Percentiles rank a stretch among this genome's conserved stretches.
Evolutionary conservation across 2,888 invertebrate genomes (phyloP).

Genomic region (Exocentrus adspersus): DNA sequence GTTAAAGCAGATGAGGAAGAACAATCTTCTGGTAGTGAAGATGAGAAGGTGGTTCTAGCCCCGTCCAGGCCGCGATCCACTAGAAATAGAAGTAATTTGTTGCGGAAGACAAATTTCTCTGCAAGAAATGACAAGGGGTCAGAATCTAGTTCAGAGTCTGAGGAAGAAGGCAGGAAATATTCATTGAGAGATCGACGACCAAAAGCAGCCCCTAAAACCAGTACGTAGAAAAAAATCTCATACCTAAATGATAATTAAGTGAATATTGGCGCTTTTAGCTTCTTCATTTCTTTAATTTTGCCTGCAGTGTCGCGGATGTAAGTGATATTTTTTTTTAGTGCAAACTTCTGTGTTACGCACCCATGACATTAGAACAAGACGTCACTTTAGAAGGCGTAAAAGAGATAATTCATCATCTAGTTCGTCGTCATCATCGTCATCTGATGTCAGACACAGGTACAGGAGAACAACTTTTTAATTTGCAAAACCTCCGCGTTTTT

Average conservation of each 20-base stretch:
- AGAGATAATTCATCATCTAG: slow-evolving; percentile 39
- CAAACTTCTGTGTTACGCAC: slow-evolving; percentile 47
- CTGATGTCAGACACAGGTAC: slow-evolving; percentile 42
- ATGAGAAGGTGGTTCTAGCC: slow-evolving; percentile 17
- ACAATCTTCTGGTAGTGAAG: slow-evolving; percentile 11
- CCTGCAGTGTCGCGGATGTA: too few species aligned
- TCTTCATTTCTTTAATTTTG: too few species aligned
- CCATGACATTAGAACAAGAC: slow-evolving; percentile 43
- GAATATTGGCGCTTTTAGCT: too few species aligned
- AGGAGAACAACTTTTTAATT: too few species aligned
- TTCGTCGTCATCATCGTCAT: slow-evolving; percentile 39
- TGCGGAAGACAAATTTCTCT: slow-evolving; percentile 11
- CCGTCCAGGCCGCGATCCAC: slow-evolving; percentile 29
- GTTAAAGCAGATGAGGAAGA: slow-evolving; percentile 11
- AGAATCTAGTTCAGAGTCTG: slow-evolving; percentile 51
- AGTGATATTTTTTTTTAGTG: slow-evolving; percentile 38
- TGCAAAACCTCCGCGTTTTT: too few species aligned
- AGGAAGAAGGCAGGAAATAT: slow-evolving; percentile 54
- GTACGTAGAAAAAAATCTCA: too few species aligned
- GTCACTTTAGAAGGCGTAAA: slow-evolving; percentile 50
- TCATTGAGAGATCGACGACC: slow-evolving; percentile 57
- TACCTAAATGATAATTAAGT: too few species aligned
- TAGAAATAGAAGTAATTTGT: slow-evolving; percentile 17
- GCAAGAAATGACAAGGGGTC: slow-evolving; percentile 5
- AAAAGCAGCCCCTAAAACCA: slow-evolving; percentile 54